Base-by-base conservation (phyloP, 2,888 invertebrate species). In the Agrochola circellaris region DNA sequence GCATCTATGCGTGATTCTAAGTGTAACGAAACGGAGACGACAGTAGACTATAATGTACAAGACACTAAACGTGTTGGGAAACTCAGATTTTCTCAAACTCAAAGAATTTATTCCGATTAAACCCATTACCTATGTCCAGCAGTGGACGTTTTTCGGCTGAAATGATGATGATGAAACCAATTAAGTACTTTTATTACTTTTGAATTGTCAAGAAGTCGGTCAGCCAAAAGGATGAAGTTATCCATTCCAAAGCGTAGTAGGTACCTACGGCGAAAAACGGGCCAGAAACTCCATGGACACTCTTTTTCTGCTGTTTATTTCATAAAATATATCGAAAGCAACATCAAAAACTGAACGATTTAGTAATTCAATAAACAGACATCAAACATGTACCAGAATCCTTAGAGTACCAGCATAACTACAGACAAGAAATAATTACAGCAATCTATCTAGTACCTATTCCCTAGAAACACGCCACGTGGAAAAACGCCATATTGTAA, bases 341-440 rank as follows among this genome's bases (percentile, higher is more conserved):
- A 13, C 26, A 30, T 8, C 13, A n/a, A n/a, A 54, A 30, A 62
- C 15, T 38, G 17, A 48, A 23, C 9, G 30, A 58, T 45, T 13
- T 42, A 56, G 13, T n/a, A 54, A 60, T 42, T 67, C 15, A 81
- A 70, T 60, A 81, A 34, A 60, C 13, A 56, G 15, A 38, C 6
- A 56, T 3, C 42, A 61, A 67, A 58, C 34, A 68, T 30, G 42
- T 68, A 56, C 15, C n/a, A 54, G 58, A 64, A 48, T 77, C 26
- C 34, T 66, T 51, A 20, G 23, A 56, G 51, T 73, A 66, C 26
- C 38, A 73, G 66, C 45, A 71, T 73, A 34, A 54, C 60, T 30
- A n/a, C 61, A 60, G 67, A 77, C 62, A 77, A 67, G 69, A 73
- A 79, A 58, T 51, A 79, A 83, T 79, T 73, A 79, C 60, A 20